A percentile compares a stretch with the other conserved stretches of the same genome.
These are phyloP conservation scores for Ceratotherium simum DNA, from an alignment of 2,113 vertebrate genomes.

Conservation along the genomic window DNA sequence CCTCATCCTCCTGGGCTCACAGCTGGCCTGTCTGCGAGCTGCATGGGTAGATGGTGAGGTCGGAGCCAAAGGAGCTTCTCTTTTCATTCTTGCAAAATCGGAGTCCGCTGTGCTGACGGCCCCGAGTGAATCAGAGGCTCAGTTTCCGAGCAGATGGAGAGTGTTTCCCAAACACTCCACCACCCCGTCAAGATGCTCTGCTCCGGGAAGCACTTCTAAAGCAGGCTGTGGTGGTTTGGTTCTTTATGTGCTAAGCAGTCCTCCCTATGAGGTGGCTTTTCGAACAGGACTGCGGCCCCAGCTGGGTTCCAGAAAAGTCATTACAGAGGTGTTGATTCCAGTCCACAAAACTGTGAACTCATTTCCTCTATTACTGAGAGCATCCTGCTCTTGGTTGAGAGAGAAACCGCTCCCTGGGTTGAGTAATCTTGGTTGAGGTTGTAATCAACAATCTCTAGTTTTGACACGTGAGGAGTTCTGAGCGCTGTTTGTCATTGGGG, in stretches of 20 bases:
- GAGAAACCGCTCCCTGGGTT: background rate
- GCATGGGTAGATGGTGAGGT: background rate
- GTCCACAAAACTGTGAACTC: background rate
- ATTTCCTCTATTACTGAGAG: constrained; percentile 68
- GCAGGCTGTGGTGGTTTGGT: background rate
- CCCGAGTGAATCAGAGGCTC: constrained; percentile 12
- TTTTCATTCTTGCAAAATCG: constrained; percentile 56
- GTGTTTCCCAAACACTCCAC: background rate
- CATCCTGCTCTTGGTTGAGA: constrained; percentile 43
- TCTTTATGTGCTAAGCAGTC: background rate
- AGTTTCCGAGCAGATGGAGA: background rate
- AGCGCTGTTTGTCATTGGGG: background rate
- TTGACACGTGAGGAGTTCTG: background rate
- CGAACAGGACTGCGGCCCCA: accelerated
- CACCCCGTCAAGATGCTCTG: accelerated
- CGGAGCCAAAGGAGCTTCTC: background rate
- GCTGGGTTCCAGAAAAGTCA: background rate
- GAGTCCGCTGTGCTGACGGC: background rate
- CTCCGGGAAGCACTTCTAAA: background rate
- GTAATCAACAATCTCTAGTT: background rate
- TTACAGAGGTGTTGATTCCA: background rate
- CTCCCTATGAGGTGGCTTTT: background rate
- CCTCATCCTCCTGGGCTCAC: constrained; percentile 38
- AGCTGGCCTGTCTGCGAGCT: constrained; percentile 1
- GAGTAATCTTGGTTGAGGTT: constrained; percentile 30